Conservation (phyloP, 2,888 invertebrate genomes). For the Esperia sulphurella region DNA sequence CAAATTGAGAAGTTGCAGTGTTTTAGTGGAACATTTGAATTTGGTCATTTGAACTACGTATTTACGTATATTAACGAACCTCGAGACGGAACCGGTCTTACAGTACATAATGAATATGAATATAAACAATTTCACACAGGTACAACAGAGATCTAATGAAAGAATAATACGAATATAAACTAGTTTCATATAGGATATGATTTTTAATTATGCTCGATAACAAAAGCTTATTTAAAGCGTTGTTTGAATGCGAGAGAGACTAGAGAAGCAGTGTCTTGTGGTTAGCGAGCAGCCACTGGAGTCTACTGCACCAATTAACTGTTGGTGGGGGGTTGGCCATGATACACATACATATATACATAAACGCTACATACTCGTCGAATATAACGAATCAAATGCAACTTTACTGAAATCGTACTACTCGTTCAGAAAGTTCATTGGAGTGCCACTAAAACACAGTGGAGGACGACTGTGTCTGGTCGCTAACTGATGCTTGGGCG, state of each 20-base stretch:
- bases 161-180: conserved; percentile 76
- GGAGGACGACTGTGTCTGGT: not conserved
- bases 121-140: conserved; percentile 74
- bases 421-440: conserved; percentile 30
- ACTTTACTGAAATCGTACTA: conserved; percentile 33
- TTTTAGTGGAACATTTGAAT: conserved; percentile 53
- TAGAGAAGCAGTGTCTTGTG: conserved; percentile 71
- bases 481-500: not conserved
- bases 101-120: conserved; percentile 66
- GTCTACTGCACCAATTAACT: conserved; percentile 78
- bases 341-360: conserved; percentile 39
- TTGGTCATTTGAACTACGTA: conserved; percentile 64
- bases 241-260: conserved; percentile 73
- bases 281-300: conserved; percentile 63
- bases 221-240: conserved; percentile 61
- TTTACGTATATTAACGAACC: conserved; percentile 60
- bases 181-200: conserved; percentile 73
- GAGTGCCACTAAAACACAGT: conserved; percentile 3
- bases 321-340: conserved; percentile 64
- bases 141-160: conserved; percentile 79
- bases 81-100: conserved; percentile 66
- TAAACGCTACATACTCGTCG: conserved; percentile 41
- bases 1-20: conserved; percentile 54
- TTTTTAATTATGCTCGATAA: conserved; percentile 75
- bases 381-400: conserved; percentile 50